These are phyloP conservation scores for Sinocyclocheilus grahami DNA, from an alignment of 2,113 vertebrate genomes.

Conservation along the genomic window DNA sequence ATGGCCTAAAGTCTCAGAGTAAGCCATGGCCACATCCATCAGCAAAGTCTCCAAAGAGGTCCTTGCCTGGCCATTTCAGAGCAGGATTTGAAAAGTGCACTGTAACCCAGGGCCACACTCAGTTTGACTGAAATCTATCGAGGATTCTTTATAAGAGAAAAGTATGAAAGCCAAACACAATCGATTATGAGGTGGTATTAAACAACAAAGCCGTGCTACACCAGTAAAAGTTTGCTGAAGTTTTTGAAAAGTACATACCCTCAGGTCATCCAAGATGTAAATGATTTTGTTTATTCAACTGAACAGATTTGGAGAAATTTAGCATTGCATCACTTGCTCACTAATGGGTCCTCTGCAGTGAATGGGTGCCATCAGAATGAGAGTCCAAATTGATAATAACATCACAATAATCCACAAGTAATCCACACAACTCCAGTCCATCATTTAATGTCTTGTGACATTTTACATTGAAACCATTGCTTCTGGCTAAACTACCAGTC, in stretches of 20 bases:
- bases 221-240: not conserved
- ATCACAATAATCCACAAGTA: too few species aligned
- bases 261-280: not conserved
- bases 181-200: not conserved
- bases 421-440: too few species aligned
- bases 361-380: not conserved
- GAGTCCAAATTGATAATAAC: too few species aligned
- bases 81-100: not conserved
- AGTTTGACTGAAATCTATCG: not conserved
- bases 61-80: not conserved
- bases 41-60: conserved; percentile 22
- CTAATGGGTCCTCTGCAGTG: not conserved
- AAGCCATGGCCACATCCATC: conserved; percentile 4
- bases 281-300: not conserved
- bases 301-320: not conserved
- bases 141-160: not conserved
- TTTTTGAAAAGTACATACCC: not conserved
- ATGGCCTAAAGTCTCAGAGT: conserved; percentile 4
- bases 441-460: too few species aligned
- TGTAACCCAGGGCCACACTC: not conserved
- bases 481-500: too few species aligned
- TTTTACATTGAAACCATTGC: too few species aligned
- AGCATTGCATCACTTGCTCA: not conserved
- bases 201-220: not conserved
- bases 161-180: not conserved